Conservation (phyloP, 2,888 invertebrate species). For the Notodonta dromedarius region DNA sequence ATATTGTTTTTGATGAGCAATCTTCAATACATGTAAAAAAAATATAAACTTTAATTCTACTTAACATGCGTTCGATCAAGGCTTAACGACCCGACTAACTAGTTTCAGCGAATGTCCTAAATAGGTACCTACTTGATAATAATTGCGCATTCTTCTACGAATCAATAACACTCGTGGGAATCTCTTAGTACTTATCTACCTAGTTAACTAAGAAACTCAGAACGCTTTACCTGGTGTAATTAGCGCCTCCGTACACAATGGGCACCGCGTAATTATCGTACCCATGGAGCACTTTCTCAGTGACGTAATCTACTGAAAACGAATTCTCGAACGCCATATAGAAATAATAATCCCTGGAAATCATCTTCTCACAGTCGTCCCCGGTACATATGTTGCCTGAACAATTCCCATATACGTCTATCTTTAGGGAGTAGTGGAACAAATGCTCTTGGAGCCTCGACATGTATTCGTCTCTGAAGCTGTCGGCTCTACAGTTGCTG, state of each 20-base stretch:
- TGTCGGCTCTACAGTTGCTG: conserved; percentile 49
- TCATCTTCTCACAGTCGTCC: conserved; percentile 43
- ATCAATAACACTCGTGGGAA: background rate
- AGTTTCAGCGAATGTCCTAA: no score
- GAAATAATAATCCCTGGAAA: conserved; percentile 59
- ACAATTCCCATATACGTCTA: conserved; percentile 59
- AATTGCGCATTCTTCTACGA: background rate
- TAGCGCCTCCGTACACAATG: conserved; percentile 86
- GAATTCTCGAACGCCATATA: conserved; percentile 69
- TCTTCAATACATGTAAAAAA: no score
- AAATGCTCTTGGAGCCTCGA: conserved; percentile 56
- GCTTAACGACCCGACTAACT: no score
- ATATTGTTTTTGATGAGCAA: no score
- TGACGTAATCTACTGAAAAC: conserved; percentile 60
- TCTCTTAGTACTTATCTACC: background rate
- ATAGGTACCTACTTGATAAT: background rate
- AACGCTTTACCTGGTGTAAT: conserved; percentile 76
- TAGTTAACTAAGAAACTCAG: background rate
- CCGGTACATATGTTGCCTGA: conserved; percentile 42
- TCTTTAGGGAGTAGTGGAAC: conserved; percentile 49
- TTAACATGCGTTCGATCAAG: no score
- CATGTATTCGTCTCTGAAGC: conserved; percentile 51
- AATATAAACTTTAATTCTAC: no score
- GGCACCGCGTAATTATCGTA: conserved; percentile 86
- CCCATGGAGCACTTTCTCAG: conserved; percentile 64